Evolutionary conservation across 2,113 vertebrate species (phyloP).

Genomic region (Rhea americana): DNA sequence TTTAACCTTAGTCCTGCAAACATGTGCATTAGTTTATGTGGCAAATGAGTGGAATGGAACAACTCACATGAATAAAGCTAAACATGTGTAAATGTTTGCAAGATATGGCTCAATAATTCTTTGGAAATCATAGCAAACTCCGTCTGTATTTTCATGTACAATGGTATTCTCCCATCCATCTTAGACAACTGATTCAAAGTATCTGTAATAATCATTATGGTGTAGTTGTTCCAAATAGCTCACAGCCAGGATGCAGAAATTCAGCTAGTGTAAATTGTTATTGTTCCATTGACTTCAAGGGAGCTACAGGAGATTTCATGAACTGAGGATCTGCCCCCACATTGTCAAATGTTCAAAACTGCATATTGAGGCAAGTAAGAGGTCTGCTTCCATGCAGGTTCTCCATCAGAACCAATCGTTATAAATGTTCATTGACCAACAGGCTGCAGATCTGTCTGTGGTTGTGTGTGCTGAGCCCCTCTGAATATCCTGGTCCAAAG

Average conservation of each 20-base stretch:
- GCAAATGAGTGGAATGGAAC: constrained; percentile 33
- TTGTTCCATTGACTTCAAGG: constrained; percentile 62
- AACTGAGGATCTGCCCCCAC: constrained; percentile 38
- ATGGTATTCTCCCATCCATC: background rate
- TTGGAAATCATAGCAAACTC: constrained; percentile 61
- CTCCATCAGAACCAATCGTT: constrained; percentile 44
- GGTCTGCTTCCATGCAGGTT: constrained; percentile 21
- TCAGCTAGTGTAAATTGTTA: constrained; percentile 63
- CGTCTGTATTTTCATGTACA: constrained; percentile 17
- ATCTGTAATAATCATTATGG: constrained; percentile 62
- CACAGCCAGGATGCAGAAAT: constrained; percentile 61
- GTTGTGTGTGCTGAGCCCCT: background rate
- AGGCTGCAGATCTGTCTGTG: constrained; percentile 23
- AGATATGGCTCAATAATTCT: constrained; percentile 57
- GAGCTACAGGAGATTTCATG: constrained; percentile 56
- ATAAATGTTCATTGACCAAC: background rate
- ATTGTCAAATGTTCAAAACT: constrained; percentile 44
- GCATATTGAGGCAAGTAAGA: constrained; percentile 7
- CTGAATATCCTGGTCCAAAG: background rate
- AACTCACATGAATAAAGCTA: constrained; percentile 49
- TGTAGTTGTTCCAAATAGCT: constrained; percentile 54
- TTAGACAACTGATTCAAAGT: constrained; percentile 38
- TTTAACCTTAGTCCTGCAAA: constrained; percentile 19
- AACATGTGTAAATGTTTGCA: constrained; percentile 64
- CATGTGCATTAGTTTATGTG: constrained; percentile 41